phyloP scores from a whole-genome alignment of 2,113 vertebrate genomes.

The Sardina pilchardus region DNA sequence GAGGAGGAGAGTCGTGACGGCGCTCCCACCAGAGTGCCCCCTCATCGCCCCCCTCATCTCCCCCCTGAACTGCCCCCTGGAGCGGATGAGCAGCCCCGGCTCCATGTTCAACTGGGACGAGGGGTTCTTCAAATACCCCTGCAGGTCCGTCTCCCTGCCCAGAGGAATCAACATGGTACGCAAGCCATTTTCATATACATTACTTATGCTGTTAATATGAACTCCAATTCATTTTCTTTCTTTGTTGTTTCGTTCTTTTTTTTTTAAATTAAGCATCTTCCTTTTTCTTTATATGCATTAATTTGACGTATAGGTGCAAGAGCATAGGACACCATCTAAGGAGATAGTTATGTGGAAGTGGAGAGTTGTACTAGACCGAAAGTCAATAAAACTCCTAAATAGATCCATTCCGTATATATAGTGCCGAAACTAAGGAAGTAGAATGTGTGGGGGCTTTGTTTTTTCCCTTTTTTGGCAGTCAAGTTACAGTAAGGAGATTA shows the following conservation, averaged over 20 bases:
- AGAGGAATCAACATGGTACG: slow-evolving; percentile 72
- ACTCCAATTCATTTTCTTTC: neutral
- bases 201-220: neutral
- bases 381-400: neutral
- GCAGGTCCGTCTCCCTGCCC: slow-evolving; percentile 64
- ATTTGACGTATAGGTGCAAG: neutral
- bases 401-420: neutral
- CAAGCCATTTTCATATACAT: slow-evolving; percentile 41
- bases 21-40: slow-evolving; percentile 54
- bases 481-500: neutral
- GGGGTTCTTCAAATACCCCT: slow-evolving; percentile 51
- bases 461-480: neutral
- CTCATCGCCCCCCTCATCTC: slow-evolving; percentile 57
- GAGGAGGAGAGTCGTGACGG: slow-evolving; percentile 45
- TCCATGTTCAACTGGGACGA: slow-evolving; percentile 44
- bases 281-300: neutral
- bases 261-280: neutral
- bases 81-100: slow-evolving; percentile 44
- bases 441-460: neutral
- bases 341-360: neutral
- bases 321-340: neutral
- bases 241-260: neutral
- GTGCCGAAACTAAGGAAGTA: neutral
- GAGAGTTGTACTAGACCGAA: neutral
- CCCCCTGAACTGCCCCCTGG: slow-evolving; percentile 48